Base-by-base conservation (phyloP, 2,113 vertebrate genomes). In the Etheostoma spectabile region DNA sequence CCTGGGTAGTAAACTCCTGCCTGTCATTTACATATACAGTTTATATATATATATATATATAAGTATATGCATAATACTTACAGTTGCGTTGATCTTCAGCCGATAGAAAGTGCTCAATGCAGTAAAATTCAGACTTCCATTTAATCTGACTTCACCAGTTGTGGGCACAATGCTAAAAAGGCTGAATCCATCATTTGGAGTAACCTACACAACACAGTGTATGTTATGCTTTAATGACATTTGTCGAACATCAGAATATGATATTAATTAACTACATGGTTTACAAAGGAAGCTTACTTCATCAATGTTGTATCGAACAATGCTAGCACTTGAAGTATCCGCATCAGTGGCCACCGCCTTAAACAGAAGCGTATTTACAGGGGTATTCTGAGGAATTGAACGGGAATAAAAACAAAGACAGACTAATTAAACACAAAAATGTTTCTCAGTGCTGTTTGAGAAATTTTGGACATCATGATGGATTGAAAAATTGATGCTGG, bases 41-140 rank as follows among this genome's bases (percentile, higher is more conserved):
- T 2, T 27, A 27, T 27, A 27, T 27, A 8, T 38, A 38, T 38
- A 38, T 38, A 38, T 38, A 38, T 38, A 38, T 38, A 10, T 42
- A 42, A 21, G n/a, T 8, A 27, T 27, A 27, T n/a, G 30, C 16
- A 42, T 65, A n/a, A 46, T 63, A 93, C 95, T 96, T 89, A 96
- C 95, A 24, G 51, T 88, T 46, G 95, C 94, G 1, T 10, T 65
- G 52, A 96, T 86, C 73, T 73, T 78, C 70, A 98, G 79, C 66
- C 95, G 95, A 80, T 98, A 97, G 89, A 92, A 96, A 49, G 89
- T 89, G 48, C 95, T 96, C 89, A 95, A 89, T 55, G 66, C 84
- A 24, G 93, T 96, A 72, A 93, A 97, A 87, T 92, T 95, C 42
- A 98, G 91, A 1, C 0, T 1, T 62, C 84, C 93, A 0, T 0